These are phyloP conservation scores for Antheraea yamamai DNA, from an alignment of 2,888 invertebrate genomes.

Conservation along the genomic window DNA sequence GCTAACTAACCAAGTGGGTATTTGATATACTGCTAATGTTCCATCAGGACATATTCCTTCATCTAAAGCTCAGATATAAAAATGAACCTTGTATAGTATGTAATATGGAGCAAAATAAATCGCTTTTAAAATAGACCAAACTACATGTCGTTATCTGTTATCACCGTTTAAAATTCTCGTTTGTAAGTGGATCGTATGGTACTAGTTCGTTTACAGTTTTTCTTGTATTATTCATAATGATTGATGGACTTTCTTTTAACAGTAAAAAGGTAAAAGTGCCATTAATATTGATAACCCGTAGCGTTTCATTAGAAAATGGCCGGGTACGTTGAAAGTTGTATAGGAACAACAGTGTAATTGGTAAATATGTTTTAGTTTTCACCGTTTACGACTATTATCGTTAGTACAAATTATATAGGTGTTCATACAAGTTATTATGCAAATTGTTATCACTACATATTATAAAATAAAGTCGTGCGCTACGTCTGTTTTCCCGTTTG, in stretches of 20 bases:
- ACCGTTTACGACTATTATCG: not conserved
- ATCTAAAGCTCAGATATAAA: not conserved
- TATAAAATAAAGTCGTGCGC: not conserved
- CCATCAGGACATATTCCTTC: not conserved
- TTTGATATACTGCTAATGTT: not conserved
- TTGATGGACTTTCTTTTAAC: constrained; percentile 6
- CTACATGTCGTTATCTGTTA: not conserved
- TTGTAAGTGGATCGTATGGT: constrained; percentile 6
- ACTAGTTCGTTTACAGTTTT: not conserved
- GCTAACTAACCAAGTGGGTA: no score
- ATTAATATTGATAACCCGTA: constrained; percentile 15
- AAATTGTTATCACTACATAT: not conserved
- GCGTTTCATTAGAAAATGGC: constrained; percentile 7
- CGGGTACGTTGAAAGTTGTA: not conserved
- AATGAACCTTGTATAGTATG: not conserved
- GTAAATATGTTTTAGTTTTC: not conserved
- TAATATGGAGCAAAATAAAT: not conserved
- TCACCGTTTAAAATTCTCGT: constrained; percentile 7
- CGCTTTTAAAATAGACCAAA: constrained; percentile 7
- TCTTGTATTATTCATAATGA: constrained; percentile 4
- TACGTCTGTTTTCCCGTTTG: not conserved
- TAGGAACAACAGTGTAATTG: not conserved
- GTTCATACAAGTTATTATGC: not conserved
- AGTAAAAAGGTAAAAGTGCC: constrained; percentile 12
- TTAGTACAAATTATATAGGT: not conserved